phyloP scores from a whole-genome alignment of 1,140 invertebrate genomes.

The Diploscapter pachys region DNA sequence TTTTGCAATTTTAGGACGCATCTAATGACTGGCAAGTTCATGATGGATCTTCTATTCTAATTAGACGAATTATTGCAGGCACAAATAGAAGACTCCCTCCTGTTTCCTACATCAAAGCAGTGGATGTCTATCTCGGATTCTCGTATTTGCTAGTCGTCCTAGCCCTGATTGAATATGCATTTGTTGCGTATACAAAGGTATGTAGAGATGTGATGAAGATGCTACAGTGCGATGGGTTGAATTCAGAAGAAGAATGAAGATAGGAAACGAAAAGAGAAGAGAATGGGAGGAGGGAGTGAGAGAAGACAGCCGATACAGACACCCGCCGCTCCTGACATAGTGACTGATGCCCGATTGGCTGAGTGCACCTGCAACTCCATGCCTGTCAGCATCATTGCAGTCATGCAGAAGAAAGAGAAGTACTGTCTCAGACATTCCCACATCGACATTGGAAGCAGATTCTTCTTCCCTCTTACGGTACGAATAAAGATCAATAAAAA shows the following conservation, averaged over 20 bases:
- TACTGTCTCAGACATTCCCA: constrained; percentile 38
- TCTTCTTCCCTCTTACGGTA: constrained; percentile 35
- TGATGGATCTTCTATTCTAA: too few species aligned
- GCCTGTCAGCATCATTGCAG: constrained; percentile 28
- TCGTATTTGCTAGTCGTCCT: constrained; percentile 48
- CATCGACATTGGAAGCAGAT: constrained; percentile 37
- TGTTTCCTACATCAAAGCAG: constrained; percentile 48
- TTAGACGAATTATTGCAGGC: too few species aligned
- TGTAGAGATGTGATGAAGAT: neutral
- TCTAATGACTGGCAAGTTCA: constrained; percentile 34
- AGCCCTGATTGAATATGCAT: constrained; percentile 47
- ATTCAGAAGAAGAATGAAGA: constrained; percentile 41
- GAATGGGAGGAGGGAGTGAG: constrained; percentile 11
- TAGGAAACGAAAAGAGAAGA: constrained; percentile 28
- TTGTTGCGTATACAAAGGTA: constrained; percentile 44
- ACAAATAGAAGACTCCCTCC: constrained; percentile 38
- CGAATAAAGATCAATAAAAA: neutral
- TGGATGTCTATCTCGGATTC: constrained; percentile 49
- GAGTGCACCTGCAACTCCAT: constrained; percentile 35
- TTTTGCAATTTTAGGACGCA: constrained; percentile 24
- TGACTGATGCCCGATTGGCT: constrained; percentile 38
- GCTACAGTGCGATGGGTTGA: neutral
- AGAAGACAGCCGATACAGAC: neutral
- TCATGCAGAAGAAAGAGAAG: constrained; percentile 22
- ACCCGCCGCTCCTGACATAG: neutral